Evolutionary conservation across 1,140 invertebrate genomes (phyloP).

Genomic region (Drosophila arawakana): DNA sequence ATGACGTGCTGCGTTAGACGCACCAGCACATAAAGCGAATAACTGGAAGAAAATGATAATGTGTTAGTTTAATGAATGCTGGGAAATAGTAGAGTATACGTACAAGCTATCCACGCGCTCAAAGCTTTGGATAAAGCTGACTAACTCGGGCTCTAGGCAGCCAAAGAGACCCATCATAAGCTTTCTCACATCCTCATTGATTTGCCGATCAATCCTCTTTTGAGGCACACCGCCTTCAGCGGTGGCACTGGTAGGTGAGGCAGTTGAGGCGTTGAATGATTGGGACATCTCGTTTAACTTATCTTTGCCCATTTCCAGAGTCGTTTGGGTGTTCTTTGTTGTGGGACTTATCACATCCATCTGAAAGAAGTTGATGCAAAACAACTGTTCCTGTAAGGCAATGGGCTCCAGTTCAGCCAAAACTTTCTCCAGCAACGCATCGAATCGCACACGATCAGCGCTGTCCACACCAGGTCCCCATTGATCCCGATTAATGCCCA

Average conservation of each 20-base stretch:
- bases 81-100: constrained; percentile 82
- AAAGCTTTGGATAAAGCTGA: constrained; percentile 92
- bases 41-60: constrained; percentile 86
- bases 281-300: constrained; percentile 64
- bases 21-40: constrained; percentile 96
- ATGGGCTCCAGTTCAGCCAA: constrained; percentile 95
- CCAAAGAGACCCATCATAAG: constrained; percentile 96
- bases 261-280: constrained; percentile 42
- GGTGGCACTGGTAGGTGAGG: constrained; percentile 50
- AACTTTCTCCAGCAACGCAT: constrained; percentile 85
- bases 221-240: constrained; percentile 81
- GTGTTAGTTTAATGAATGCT: background rate
- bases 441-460: constrained; percentile 82
- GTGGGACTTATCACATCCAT: constrained; percentile 88
- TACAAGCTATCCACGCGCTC: constrained; percentile 95
- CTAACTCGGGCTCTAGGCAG: constrained; percentile 93
- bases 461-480: constrained; percentile 79
- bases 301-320: constrained; percentile 84
- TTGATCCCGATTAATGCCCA: constrained; percentile 80
- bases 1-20: constrained; percentile 95
- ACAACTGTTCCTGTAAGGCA: constrained; percentile 97
- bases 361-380: constrained; percentile 97
- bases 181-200: constrained; percentile 91
- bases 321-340: constrained; percentile 86
- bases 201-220: constrained; percentile 88